These are phyloP conservation scores for Eulemur albifrons DNA, from an alignment of 2,797 vertebrate species.

Conservation along the genomic window DNA sequence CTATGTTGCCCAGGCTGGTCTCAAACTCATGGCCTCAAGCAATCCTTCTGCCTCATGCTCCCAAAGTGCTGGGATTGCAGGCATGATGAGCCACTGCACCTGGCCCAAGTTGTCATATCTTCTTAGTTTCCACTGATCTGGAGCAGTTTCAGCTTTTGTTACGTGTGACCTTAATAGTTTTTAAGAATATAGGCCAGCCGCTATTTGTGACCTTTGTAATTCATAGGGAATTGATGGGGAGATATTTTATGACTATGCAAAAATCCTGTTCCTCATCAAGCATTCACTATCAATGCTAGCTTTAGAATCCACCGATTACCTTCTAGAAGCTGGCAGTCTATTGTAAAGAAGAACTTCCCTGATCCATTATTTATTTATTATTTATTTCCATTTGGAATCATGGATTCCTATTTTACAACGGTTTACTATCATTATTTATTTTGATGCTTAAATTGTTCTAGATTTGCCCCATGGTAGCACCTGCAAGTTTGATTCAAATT, in stretches of 20 bases:
- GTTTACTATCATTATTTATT: neutral
- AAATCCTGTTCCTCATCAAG: neutral
- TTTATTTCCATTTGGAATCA: neutral
- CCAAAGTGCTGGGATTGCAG: too few relatives aligned
- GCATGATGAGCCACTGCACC: too few relatives aligned
- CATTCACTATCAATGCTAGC: rapidly evolving
- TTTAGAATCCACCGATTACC: too few relatives aligned
- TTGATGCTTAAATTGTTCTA: too few relatives aligned
- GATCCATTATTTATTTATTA: neutral
- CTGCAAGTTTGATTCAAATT: neutral
- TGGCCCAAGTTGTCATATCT: rapidly evolving
- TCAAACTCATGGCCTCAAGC: too few relatives aligned
- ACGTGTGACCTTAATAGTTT: neutral
- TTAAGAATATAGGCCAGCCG: neutral
- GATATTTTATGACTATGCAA: neutral
- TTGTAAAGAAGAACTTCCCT: neutral
- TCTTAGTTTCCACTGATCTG: neutral
- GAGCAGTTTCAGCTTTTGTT: neutral
- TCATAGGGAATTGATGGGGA: neutral
- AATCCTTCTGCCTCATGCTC: too few relatives aligned
- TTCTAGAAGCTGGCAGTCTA: rapidly evolving
- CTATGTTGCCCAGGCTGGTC: too few relatives aligned
- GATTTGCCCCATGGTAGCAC: too few relatives aligned
- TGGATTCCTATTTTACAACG: neutral
- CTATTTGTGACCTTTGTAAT: too few relatives aligned